A percentile compares a stretch with the other conserved stretches of the same genome.
Evolutionary conservation across 2,888 invertebrate species (phyloP).

Genomic region (Harmothoe impar): DNA sequence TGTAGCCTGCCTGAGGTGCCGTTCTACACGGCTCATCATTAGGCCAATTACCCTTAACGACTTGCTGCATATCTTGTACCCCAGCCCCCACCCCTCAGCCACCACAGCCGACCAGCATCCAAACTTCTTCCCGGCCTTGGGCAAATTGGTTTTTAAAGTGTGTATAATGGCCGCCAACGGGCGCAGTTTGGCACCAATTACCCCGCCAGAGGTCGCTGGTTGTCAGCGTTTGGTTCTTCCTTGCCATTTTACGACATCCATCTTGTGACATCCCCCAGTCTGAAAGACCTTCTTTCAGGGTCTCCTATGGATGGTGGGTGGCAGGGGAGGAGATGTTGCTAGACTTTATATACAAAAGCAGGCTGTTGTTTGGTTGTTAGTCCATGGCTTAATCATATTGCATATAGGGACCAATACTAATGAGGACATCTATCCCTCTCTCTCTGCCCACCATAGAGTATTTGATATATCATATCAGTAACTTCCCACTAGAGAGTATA

Average conservation of each 20-base stretch:
- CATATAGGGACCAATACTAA: too few relatives aligned
- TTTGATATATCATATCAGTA: too few relatives aligned
- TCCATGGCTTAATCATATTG: too few relatives aligned
- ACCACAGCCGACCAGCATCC: background rate
- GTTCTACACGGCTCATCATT: slow-evolving; percentile 20
- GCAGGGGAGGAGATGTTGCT: too few relatives aligned
- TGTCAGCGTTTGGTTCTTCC: background rate
- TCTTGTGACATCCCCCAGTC: background rate
- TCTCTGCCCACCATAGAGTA: too few relatives aligned
- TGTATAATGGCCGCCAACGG: background rate
- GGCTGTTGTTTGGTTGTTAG: background rate
- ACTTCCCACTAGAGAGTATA: too few relatives aligned
- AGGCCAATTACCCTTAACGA: slow-evolving; percentile 33
- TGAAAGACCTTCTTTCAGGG: background rate
- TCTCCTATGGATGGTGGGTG: too few relatives aligned
- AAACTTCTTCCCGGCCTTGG: background rate
- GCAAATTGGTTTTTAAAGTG: slow-evolving; percentile 35
- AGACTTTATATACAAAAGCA: too few relatives aligned
- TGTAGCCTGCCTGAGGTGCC: too few relatives aligned
- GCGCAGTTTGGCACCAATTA: slow-evolving; percentile 9
- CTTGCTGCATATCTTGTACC: slow-evolving; percentile 2
- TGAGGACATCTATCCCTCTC: too few relatives aligned
- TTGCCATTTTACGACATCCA: slow-evolving; percentile 32
- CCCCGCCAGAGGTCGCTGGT: background rate
- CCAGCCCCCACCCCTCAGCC: background rate